Evolutionary conservation across 1,140 invertebrate genomes (phyloP).

Genomic region (Drosophila bocki): DNA sequence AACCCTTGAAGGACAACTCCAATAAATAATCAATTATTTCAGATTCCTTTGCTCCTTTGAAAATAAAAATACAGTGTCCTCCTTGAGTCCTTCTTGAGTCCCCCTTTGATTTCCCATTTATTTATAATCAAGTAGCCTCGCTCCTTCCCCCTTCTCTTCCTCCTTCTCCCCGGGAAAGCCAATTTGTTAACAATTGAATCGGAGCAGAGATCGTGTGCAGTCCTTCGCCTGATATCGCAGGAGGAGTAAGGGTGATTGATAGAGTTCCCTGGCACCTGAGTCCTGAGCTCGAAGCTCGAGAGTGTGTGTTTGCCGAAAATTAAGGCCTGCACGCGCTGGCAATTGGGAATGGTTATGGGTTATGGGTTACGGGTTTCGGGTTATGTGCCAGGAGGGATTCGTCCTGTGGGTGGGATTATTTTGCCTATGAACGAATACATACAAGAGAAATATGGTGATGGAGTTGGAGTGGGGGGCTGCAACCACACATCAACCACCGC

Average conservation of each 20-base stretch:
- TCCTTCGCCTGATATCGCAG: slow-evolving; percentile 1
- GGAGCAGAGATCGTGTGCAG: slow-evolving; percentile 33
- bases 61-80: background rate
- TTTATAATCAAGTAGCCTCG: slow-evolving; percentile 7
- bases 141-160: background rate
- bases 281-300: slow-evolving; percentile 39
- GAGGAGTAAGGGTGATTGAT: slow-evolving; percentile 34
- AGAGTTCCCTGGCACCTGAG: slow-evolving; percentile 51
- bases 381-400: slow-evolving; percentile 20
- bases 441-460: background rate
- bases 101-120: slow-evolving; percentile 18
- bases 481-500: slow-evolving; percentile 66
- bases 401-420: slow-evolving; percentile 5
- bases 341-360: slow-evolving; percentile 46
- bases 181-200: slow-evolving; percentile 48
- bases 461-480: slow-evolving; percentile 15
- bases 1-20: no score
- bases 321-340: slow-evolving; percentile 67
- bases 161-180: slow-evolving; percentile 18
- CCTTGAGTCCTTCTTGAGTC: no score
- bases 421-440: slow-evolving; percentile 9
- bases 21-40: no score
- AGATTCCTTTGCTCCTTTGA: background rate
- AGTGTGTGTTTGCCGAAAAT: slow-evolving; percentile 66
- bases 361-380: slow-evolving; percentile 34